phyloP scores from a whole-genome alignment of 2,888 invertebrate species.

The Pristionchus arcanus region DNA sequence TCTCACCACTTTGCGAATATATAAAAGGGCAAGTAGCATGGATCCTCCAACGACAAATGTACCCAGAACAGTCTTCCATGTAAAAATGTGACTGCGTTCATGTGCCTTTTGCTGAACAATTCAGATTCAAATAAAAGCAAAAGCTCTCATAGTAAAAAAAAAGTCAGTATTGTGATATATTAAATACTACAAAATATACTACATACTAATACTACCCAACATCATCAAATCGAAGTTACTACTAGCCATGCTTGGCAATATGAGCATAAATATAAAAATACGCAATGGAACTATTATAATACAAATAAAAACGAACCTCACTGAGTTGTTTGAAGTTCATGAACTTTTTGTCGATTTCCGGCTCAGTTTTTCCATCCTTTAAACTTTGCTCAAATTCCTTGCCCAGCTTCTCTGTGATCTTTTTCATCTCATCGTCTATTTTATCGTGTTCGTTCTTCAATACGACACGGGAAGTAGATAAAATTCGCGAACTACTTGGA shows the following conservation, averaged over 20 bases:
- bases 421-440: constrained; percentile 64
- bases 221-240: too few species aligned
- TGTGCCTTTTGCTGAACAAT: constrained; percentile 19
- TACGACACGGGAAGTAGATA: constrained; percentile 19
- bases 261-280: neutral
- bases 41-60: constrained; percentile 69
- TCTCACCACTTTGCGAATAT: constrained; percentile 69
- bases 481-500: neutral
- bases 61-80: constrained; percentile 69
- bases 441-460: constrained; percentile 57
- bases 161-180: neutral
- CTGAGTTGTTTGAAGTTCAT: constrained; percentile 72
- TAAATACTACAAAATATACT: neutral
- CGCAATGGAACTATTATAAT: too few species aligned
- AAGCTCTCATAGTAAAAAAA: too few species aligned
- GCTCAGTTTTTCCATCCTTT: constrained; percentile 54
- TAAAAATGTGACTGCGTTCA: constrained; percentile 67
- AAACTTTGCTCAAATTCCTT: constrained; percentile 59
- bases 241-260: neutral
- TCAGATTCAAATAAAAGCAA: neutral
- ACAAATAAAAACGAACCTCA: constrained; percentile 60
- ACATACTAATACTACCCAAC: neutral
- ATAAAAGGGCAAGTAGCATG: constrained; percentile 69
- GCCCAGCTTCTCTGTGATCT: constrained; percentile 60
- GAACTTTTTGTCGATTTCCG: constrained; percentile 70